Evolutionary conservation across 1,140 invertebrate genomes (phyloP).

Genomic region (Theocolax elegans): DNA sequence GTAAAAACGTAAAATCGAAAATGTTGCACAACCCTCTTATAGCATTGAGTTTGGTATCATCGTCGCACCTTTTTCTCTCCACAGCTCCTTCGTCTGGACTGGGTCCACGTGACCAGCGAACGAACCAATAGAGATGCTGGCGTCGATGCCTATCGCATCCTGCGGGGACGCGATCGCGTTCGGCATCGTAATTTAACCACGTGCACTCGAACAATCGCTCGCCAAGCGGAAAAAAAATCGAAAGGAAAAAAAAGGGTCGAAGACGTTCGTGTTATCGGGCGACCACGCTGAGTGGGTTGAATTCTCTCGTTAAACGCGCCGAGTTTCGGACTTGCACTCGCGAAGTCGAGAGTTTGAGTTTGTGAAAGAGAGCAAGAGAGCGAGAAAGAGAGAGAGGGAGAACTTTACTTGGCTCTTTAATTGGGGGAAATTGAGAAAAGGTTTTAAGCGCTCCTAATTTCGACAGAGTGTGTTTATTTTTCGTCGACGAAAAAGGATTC

Average conservation of each 20-base stretch:
- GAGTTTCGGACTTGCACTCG: background rate
- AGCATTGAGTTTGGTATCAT: too few relatives aligned
- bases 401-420: constrained; percentile 12
- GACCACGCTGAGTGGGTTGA: too few relatives aligned
- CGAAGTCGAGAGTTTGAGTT: too few relatives aligned
- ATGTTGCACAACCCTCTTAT: too few relatives aligned
- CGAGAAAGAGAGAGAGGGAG: too few relatives aligned
- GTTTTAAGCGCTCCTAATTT: background rate
- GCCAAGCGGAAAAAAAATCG: constrained; percentile 46
- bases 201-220: constrained; percentile 39
- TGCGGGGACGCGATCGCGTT: constrained; percentile 23
- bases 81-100: background rate
- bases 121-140: background rate
- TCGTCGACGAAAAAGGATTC: too few relatives aligned
- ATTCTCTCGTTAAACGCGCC: constrained; percentile 18
- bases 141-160: constrained; percentile 32
- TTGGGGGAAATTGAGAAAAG: constrained; percentile 17
- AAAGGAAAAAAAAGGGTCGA: constrained; percentile 22
- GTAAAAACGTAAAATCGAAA: too few relatives aligned
- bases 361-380: too few relatives aligned
- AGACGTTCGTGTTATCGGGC: constrained; percentile 32
- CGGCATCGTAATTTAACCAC: background rate
- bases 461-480: background rate
- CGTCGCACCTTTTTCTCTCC: background rate
- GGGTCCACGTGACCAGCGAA: background rate